phyloP scores from a whole-genome alignment of 2,113 vertebrate genomes.

The Sorex fumeus region DNA sequence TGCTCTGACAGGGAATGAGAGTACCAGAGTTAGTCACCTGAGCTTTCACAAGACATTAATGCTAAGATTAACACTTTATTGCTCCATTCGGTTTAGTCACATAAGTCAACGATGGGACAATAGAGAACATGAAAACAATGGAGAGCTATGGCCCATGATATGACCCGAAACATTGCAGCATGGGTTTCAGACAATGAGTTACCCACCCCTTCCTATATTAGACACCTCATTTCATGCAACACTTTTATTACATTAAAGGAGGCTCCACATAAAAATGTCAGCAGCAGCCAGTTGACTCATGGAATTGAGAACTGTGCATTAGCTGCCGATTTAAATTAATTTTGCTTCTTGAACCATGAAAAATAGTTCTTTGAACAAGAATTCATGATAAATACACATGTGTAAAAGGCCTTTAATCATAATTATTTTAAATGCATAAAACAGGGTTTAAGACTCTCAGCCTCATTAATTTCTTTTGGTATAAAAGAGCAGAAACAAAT shows the following conservation, averaged over 20 bases:
- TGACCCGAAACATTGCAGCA: background rate
- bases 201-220: background rate
- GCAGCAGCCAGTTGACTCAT: constrained; percentile 47
- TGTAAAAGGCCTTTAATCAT: constrained; percentile 81
- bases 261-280: constrained; percentile 48
- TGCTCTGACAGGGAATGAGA: background rate
- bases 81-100: background rate
- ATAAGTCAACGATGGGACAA: background rate
- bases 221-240: background rate
- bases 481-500: constrained; percentile 74
- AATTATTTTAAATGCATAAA: constrained; percentile 83
- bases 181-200: background rate
- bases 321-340: constrained; percentile 83
- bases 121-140: background rate
- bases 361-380: constrained; percentile 81
- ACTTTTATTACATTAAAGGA: constrained; percentile 50
- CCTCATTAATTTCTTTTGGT: constrained; percentile 82
- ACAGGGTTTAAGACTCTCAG: constrained; percentile 76
- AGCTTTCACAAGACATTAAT: background rate
- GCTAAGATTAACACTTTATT: constrained; percentile 4
- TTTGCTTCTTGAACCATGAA: constrained; percentile 82
- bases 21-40: background rate
- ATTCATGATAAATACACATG: constrained; percentile 82
- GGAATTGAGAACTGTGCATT: constrained; percentile 67
- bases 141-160: accelerated